Evolutionary conservation across 1,140 invertebrate genomes (phyloP), one percentile per base, ranked within the genome.

Genomic region (Psix sp.): DNA sequence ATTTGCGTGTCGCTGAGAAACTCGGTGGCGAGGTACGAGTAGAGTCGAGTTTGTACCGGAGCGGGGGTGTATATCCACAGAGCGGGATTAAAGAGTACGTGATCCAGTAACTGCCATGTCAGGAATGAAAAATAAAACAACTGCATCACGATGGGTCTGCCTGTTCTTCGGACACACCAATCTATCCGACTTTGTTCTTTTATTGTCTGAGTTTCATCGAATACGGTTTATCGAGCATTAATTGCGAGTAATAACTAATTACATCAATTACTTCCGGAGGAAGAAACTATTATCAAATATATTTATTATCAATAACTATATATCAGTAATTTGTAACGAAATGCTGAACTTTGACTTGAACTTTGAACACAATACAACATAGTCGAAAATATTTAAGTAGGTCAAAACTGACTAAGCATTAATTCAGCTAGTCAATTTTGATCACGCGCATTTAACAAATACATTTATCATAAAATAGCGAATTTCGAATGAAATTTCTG

Each of bases 41-140:
- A 99, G 15, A 99, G 91, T 45, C 95, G 91, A 26, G 95, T 95
- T 88, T 99, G 98, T n/a, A 99, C 97, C 62, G 94, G 92, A 9
- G 97, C 95, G 38, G 96, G 94, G 9, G 97, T 96, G 87, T 99
- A 97, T 78, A 99, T 98, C 98, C 98, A 99, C 35, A 99, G 89
- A 17, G 96, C 95, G 4, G 98, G 97, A 91, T 99, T 99, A 91
- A 99, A 99, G 21, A 99, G 91, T 35, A 99, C 94, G 89, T 99
- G 96, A 88, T 99, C 98, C 89, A 99, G 91, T 74, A 99, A 91
- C 93, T 99, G 95, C 91, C 93, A 94, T 77, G 92, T 94, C 79
- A 92, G 88, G 88, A 92, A 92, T 86, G 91, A 92, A 89, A 92
- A 92, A 89, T 91, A 92, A 89, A 92, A 92, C 86, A 92, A 90